phyloP scores from a whole-genome alignment of 2,797 vertebrate genomes.

The Crypturellus tataupa region DNA sequence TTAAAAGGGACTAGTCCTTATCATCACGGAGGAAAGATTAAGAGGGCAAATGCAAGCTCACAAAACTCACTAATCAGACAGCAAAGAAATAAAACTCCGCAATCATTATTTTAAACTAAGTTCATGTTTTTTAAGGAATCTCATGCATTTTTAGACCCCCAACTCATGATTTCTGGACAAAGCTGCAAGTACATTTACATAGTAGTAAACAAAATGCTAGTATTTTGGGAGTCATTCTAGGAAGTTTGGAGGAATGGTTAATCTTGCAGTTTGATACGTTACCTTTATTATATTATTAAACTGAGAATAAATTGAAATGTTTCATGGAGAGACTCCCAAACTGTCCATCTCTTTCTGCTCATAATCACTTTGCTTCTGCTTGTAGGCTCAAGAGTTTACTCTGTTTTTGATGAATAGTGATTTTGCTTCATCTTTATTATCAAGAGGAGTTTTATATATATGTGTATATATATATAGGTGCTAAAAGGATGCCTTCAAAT shows the following conservation, averaged over 20 bases:
- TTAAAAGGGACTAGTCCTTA: neutral
- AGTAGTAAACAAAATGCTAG: neutral
- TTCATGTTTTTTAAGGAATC: neutral
- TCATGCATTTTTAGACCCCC: neutral
- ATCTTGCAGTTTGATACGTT: neutral
- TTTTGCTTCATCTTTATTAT: neutral
- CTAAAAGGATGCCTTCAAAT: neutral
- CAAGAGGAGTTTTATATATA: neutral
- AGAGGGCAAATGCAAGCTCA: neutral
- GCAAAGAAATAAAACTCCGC: neutral
- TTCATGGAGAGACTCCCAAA: neutral
- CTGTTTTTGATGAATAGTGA: neutral
- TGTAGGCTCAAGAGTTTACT: neutral
- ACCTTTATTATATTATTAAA: neutral
- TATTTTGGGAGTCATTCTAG: neutral
- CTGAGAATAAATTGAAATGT: neutral
- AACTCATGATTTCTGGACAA: neutral
- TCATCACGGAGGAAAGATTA: neutral
- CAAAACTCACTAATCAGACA: neutral
- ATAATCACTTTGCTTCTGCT: neutral
- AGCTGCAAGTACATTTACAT: neutral
- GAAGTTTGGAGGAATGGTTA: neutral
- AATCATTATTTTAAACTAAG: neutral
- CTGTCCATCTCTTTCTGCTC: fast-evolving
- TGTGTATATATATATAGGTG: neutral